phyloP scores from a whole-genome alignment of 2,888 invertebrate species.

The Sisyra terminalis region DNA sequence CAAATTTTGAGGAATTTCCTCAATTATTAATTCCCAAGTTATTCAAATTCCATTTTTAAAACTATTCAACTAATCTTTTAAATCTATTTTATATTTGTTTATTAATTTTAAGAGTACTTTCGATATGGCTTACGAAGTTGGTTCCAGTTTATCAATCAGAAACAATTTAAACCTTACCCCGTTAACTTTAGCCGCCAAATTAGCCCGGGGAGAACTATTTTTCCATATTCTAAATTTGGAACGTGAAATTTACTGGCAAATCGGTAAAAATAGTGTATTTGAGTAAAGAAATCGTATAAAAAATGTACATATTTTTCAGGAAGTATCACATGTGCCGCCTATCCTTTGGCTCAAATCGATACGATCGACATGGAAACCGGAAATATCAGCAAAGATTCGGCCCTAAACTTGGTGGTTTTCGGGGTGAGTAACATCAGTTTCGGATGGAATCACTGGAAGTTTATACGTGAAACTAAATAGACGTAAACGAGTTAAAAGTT shows the following conservation, averaged over 20 bases:
- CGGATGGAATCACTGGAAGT: too few relatives aligned
- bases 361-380: constrained; percentile 86
- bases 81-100: not conserved
- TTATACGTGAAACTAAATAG: not conserved
- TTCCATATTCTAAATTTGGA: constrained; percentile 94
- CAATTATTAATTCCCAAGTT: not conserved
- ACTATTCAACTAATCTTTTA: not conserved
- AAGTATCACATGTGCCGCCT: constrained; percentile 92
- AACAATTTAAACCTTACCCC: constrained; percentile 84
- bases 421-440: constrained; percentile 46
- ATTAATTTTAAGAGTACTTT: constrained; percentile 56
- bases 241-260: constrained; percentile 94
- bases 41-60: not conserved
- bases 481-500: not conserved
- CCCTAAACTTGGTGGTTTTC: constrained; percentile 88
- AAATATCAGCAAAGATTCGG: constrained; percentile 88
- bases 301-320: constrained; percentile 24
- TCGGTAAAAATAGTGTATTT: constrained; percentile 38
- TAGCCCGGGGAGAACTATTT: constrained; percentile 89
- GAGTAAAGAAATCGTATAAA: not conserved
- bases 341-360: constrained; percentile 87
- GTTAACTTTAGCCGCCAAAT: constrained; percentile 80
- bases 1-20: too few relatives aligned
- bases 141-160: constrained; percentile 70
- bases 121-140: constrained; percentile 87